Evolutionary conservation across 1,140 invertebrate genomes (phyloP).

Genomic region (Halictus rubicundus): DNA sequence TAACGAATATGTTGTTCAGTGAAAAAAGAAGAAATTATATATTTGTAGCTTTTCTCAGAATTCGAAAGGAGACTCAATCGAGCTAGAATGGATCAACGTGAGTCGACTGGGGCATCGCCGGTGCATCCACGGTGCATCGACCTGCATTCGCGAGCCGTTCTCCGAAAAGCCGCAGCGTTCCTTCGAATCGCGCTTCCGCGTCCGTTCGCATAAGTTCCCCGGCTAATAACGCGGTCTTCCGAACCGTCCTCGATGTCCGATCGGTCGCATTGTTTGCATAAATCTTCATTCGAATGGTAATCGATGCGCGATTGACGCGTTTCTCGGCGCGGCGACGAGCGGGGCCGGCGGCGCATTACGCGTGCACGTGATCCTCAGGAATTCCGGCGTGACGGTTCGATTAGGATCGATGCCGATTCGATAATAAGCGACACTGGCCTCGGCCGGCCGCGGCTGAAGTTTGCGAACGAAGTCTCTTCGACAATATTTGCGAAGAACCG

Average conservation of each 20-base stretch:
- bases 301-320: constrained; percentile 14
- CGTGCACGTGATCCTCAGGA: constrained; percentile 10
- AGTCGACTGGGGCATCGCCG: too few species aligned
- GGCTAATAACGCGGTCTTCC: constrained; percentile 16
- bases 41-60: too few species aligned
- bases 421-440: background rate
- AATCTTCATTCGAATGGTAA: constrained; percentile 38
- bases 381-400: constrained; percentile 6
- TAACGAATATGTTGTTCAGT: too few species aligned
- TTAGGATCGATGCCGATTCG: background rate
- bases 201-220: constrained; percentile 33
- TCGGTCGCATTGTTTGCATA: constrained; percentile 1
- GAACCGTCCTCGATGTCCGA: constrained; percentile 3
- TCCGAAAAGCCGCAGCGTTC: too few species aligned
- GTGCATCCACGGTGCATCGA: background rate
- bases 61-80: too few species aligned
- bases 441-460: background rate
- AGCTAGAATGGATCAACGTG: too few species aligned
- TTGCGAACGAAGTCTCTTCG: background rate
- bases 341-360: background rate
- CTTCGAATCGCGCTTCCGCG: background rate
- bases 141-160: background rate
- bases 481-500: constrained; percentile 5
- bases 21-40: too few species aligned
- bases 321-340: background rate